These are phyloP conservation scores for Drosophila serrata DNA, from an alignment of 1,140 invertebrate species.

Conservation along the genomic window DNA sequence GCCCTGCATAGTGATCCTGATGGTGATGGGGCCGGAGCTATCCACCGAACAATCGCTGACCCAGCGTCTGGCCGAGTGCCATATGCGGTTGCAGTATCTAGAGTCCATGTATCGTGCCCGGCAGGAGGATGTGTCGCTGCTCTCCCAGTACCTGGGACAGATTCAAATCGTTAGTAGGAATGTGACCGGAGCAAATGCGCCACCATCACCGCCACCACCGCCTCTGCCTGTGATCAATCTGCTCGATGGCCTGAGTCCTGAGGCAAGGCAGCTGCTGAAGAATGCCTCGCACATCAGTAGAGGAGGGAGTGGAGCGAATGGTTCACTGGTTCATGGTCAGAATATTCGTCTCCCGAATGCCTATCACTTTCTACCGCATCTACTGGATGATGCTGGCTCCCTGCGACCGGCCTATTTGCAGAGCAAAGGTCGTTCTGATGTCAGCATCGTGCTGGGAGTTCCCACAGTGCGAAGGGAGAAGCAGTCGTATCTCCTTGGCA, in stretches of 20 bases:
- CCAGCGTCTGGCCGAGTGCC: constrained; percentile 89
- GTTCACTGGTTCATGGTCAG: constrained; percentile 55
- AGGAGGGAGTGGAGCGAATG: constrained; percentile 27
- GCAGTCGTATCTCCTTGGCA: constrained; percentile 95
- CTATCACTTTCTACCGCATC: constrained; percentile 95
- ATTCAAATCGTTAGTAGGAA: constrained; percentile 49
- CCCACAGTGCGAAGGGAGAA: constrained; percentile 96
- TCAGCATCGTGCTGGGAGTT: constrained; percentile 93
- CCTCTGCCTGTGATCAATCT: constrained; percentile 52
- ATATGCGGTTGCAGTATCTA: constrained; percentile 90
- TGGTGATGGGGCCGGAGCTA: constrained; percentile 85
- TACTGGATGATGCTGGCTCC: constrained; percentile 92
- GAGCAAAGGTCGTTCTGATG: constrained; percentile 90
- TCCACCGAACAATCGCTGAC: constrained; percentile 89
- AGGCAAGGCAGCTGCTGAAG: constrained; percentile 85
- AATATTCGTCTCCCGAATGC: constrained; percentile 90
- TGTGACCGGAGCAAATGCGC: constrained; percentile 26
- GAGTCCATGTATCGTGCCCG: constrained; percentile 90
- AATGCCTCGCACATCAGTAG: constrained; percentile 81
- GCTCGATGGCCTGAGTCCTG: constrained; percentile 85
- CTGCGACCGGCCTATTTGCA: constrained; percentile 92
- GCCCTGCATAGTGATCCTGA: constrained; percentile 86
- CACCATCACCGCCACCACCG: constrained; percentile 41
- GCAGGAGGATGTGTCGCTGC: constrained; percentile 89
- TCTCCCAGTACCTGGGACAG: constrained; percentile 88